Conservation (phyloP, 2,113 vertebrate species). For the Heptranchias perlo region DNA sequence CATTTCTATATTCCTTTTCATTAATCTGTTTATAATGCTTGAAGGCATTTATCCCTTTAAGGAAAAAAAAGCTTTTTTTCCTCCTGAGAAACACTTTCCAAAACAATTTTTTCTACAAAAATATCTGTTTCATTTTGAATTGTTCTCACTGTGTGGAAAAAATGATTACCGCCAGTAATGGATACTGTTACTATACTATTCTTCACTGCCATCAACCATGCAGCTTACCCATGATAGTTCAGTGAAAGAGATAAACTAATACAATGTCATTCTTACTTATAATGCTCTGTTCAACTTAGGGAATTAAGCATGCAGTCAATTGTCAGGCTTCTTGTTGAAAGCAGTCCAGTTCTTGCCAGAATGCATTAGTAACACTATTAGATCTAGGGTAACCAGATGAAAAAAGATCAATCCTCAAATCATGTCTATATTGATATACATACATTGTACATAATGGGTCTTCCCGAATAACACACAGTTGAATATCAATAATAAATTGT, state of each 20-base stretch:
- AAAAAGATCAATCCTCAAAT: not conserved
- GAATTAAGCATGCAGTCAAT: not conserved
- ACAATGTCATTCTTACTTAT: not conserved
- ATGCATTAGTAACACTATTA: not conserved
- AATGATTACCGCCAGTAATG: not conserved
- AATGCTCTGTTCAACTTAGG: no score
- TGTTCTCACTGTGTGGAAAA: not conserved
- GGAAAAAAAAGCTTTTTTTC: not conserved
- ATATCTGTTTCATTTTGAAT: not conserved
- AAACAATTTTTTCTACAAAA: not conserved
- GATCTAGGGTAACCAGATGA: not conserved
- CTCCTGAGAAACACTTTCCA: not conserved
- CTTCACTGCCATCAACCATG: not conserved
- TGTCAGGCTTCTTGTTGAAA: not conserved
- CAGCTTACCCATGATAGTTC: not conserved
- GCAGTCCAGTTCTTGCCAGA: not conserved
- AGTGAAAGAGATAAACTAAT: not conserved
- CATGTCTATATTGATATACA: not conserved
- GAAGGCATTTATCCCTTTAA: not conserved
- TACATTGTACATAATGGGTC: not conserved
- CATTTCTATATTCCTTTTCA: no score
- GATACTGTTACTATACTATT: not conserved
- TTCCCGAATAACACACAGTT: not conserved
- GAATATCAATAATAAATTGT: not conserved
- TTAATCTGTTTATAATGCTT: no score